Evolutionary conservation across 2,113 vertebrate genomes (phyloP).

Genomic region (Caranx melampygus): DNA sequence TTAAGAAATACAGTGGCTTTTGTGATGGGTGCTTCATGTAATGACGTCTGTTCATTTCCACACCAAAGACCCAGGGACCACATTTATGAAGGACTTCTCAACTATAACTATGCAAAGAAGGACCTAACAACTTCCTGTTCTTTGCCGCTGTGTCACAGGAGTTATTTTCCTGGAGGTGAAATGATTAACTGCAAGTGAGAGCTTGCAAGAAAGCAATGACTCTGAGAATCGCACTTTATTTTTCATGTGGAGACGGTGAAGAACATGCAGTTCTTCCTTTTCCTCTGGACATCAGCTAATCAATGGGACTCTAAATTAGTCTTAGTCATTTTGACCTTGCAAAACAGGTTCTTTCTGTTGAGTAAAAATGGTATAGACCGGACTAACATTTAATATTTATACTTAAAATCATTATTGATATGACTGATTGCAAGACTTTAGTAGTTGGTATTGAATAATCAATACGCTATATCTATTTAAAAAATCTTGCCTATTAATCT

Average conservation of each 20-base stretch:
- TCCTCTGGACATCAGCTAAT: constrained; percentile 41
- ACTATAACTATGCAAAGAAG: constrained; percentile 49
- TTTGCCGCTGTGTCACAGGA: constrained; percentile 18
- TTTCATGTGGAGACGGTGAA: constrained; percentile 38
- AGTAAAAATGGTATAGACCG: constrained; percentile 5
- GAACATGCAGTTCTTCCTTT: constrained; percentile 38
- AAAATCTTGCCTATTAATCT: constrained; percentile 21
- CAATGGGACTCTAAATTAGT: constrained; percentile 24
- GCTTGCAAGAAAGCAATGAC: constrained; percentile 39
- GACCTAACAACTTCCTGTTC: constrained; percentile 11
- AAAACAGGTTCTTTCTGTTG: constrained; percentile 26
- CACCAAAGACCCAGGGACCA: constrained; percentile 62
- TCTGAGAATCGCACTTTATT: constrained; percentile 75
- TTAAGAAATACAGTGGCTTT: constrained; percentile 34
- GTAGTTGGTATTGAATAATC: constrained; percentile 31
- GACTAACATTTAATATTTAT: constrained; percentile 17
- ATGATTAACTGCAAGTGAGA: constrained; percentile 40
- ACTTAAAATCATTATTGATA: constrained; percentile 7
- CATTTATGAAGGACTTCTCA: constrained; percentile 35
- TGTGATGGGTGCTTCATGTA: constrained; percentile 24
- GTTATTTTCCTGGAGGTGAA: constrained; percentile 49
- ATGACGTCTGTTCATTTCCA: constrained; percentile 45
- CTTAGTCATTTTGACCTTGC: constrained; percentile 32
- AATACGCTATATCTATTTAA: constrained; percentile 28
- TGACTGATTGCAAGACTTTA: constrained; percentile 2